Conservation (phyloP, 2,797 vertebrate genomes). For the Cyprinella venusta region DNA sequence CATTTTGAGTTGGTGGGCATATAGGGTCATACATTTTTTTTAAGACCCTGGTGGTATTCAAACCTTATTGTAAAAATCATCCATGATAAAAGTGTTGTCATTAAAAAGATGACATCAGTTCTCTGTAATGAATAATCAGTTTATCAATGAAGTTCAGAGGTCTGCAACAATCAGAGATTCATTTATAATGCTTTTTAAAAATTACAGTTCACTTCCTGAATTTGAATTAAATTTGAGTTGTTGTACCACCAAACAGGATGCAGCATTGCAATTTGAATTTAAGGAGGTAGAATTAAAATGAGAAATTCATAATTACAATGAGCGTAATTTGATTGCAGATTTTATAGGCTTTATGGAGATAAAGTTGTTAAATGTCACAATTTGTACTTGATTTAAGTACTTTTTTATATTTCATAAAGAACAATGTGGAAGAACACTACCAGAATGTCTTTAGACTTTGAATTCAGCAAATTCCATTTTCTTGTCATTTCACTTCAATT, state of each 20-base stretch:
- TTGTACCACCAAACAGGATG: neutral
- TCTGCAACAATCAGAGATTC: neutral
- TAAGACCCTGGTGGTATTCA: neutral
- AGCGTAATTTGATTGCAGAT: neutral
- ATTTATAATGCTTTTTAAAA: constrained; percentile 3
- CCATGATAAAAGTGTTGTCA: neutral
- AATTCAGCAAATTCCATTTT: neutral
- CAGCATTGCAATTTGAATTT: neutral
- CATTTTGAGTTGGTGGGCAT: neutral
- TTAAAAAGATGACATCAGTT: neutral
- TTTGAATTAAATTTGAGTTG: neutral
- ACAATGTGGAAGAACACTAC: neutral
- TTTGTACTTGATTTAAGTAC: neutral
- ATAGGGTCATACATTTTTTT: neutral
- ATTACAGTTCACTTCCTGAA: neutral
- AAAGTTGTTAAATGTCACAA: too few relatives aligned
- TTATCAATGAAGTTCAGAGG: neutral
- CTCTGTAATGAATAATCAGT: neutral
- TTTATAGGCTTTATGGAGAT: too few relatives aligned
- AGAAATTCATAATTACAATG: neutral
- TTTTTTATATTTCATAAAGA: neutral
- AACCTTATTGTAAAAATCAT: neutral
- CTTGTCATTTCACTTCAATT: neutral
- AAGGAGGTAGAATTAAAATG: neutral
- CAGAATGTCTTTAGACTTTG: neutral